Base-by-base conservation (phyloP, 2,888 invertebrate genomes). In the Erebia epiphron region DNA sequence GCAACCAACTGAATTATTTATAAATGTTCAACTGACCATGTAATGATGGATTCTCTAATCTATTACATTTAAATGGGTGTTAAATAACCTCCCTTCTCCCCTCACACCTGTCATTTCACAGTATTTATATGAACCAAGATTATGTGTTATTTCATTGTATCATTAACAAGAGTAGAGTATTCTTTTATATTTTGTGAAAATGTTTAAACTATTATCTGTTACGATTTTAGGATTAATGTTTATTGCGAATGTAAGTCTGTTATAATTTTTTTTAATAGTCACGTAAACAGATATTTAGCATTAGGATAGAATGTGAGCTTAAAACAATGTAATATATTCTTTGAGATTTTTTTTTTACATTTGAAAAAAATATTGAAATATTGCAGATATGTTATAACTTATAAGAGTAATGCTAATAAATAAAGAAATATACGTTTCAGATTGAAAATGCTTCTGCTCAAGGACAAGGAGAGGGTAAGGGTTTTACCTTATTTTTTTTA, bases 161-260 rank as follows among this genome's bases (percentile, higher is more conserved):
- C 49, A 8, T 1, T 5, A 46, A 9, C 62, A 21, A 49, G 21
- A 43, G 61, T 2, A 43, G 16, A 4, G 21, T 8, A 5, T 4
- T 1, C 4, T 1, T 62, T 26, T 26, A 26, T 49, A 0, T 35
- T 9, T 1, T 18, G 56, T 46, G 4, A 73, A 69, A 69, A 73
- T 73, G 73, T 72, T 72, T 52, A 73, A 72, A 68, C 46, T 73
- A 35, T 11, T 65, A n/a, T 61, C 46, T 67, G 60, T 72, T 13
- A 61, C 65, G n/a, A 14, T 72, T 61, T 49, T 73, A n/a, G 69
- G 69, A 41, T 18, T 73, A 50, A 72, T 73, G 72, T 21, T 73
- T 11, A 50, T 72, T 54, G 69, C 67, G 21, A 67, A 67, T 49
- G 73, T 73, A 67, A 73, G 73, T 69, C 50, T 35, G 10, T 1